A percentile compares a stretch with the other conserved stretches of the same genome.
phyloP scores from a whole-genome alignment of 2,797 vertebrate species.

The Sebastolobus alascanus region DNA sequence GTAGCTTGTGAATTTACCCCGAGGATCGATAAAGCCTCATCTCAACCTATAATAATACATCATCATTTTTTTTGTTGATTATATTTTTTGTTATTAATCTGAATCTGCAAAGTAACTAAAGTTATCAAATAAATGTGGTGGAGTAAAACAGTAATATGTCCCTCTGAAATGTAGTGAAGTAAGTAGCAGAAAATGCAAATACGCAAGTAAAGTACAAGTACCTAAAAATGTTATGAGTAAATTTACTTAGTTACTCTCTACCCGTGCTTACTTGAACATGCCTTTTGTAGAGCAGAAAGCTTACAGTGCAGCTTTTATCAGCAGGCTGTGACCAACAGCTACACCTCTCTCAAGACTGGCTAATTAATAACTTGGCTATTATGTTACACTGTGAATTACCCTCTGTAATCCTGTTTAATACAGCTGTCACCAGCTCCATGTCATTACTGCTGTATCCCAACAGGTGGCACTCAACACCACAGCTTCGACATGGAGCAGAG shows the following conservation, averaged over 20 bases:
- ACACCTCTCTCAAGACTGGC: not conserved
- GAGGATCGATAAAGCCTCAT: not conserved
- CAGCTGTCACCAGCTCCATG: constrained; percentile 20
- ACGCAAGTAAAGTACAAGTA: not conserved
- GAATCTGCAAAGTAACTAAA: not conserved
- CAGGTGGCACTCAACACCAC: constrained; percentile 71
- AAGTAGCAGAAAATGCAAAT: not conserved
- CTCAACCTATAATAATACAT: not conserved
- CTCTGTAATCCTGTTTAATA: constrained; percentile 22
- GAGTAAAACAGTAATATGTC: not conserved
- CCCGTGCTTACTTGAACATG: not conserved
- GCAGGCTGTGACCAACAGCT: constrained; percentile 16
- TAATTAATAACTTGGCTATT: constrained; percentile 48
- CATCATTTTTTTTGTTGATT: not conserved
- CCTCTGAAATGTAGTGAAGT: not conserved
- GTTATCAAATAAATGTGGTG: not conserved
- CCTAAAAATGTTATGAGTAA: not conserved
- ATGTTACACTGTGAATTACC: constrained; percentile 27
- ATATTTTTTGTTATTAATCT: not conserved
- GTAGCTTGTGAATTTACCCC: not conserved
- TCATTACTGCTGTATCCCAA: constrained; percentile 53
- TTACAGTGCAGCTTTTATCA: constrained; percentile 7
- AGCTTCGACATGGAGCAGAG: constrained; percentile 9
- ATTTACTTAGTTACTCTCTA: not conserved
- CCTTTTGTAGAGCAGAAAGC: not conserved